These are phyloP conservation scores for Theocolax elegans DNA, from an alignment of 1,140 invertebrate species.

Conservation along the genomic window DNA sequence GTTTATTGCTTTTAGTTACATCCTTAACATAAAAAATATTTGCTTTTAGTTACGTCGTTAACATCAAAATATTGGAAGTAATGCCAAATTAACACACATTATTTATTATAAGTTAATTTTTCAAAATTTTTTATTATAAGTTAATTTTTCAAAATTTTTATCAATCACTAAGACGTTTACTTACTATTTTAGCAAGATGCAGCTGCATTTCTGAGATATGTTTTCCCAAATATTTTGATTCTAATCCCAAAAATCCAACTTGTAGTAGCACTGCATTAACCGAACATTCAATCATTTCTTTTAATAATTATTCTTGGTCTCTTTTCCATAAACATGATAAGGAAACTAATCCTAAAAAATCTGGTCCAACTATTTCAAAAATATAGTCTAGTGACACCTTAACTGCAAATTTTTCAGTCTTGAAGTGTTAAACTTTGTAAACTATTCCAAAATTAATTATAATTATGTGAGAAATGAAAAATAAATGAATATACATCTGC, in stretches of 20 bases:
- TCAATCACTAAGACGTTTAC: conserved; percentile 54
- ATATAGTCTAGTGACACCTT: too few species aligned
- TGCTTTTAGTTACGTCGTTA: conserved; percentile 4
- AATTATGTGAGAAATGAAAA: too few species aligned
- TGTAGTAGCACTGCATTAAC: conserved; percentile 96
- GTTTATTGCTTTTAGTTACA: too few species aligned
- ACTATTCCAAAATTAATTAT: too few species aligned
- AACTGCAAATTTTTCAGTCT: too few species aligned
- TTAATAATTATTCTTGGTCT: conserved; percentile 94
- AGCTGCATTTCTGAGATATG: conserved; percentile 86
- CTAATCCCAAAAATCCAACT: conserved; percentile 91
- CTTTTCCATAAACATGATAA: conserved; percentile 94
- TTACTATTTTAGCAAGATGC: conserved; percentile 85
- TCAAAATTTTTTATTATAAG: too few species aligned
- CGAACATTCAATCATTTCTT: conserved; percentile 86
- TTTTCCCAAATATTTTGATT: conserved; percentile 90
- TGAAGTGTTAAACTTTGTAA: too few species aligned
- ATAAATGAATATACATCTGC: conserved; percentile 88
- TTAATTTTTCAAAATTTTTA: conserved; percentile 48
- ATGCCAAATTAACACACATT: conserved; percentile 52
- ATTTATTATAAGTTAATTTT: too few species aligned
- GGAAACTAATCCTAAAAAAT: conserved; percentile 87
- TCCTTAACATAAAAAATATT: too few species aligned
- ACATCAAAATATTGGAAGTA: conserved; percentile 45
- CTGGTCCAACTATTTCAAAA: too few species aligned